phyloP scores from a whole-genome alignment of 2,113 vertebrate species.

The crab-eating macaque (Macaca fascicularis) region T2T-MFA8v1.1 NC_088391.1:24347501-24348000 shows the following conservation, averaged over 20 bases:
- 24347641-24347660: not conserved
- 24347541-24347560: not conserved
- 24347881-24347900: not conserved
- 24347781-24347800: not conserved
- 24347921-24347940: not conserved
- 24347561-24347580: not conserved
- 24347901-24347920: not conserved
- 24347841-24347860: not conserved
- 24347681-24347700: not conserved
- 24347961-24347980: not conserved
- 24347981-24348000: not conserved
- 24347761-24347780: not conserved
- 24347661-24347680: not conserved
- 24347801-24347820: not conserved
- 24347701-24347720: not conserved
- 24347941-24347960: not conserved
- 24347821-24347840: not conserved
- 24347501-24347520: too few species aligned
- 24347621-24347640: not conserved
- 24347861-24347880: not conserved
- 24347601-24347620: not conserved
- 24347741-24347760: not conserved
- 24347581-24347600: not conserved
- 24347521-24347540: too few species aligned
- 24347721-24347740: not conserved